A percentile compares a stretch with the other conserved stretches of the same genome.
phyloP scores from a whole-genome alignment of 2,113 vertebrate species.

The Oenanthe melanoleuca region DNA sequence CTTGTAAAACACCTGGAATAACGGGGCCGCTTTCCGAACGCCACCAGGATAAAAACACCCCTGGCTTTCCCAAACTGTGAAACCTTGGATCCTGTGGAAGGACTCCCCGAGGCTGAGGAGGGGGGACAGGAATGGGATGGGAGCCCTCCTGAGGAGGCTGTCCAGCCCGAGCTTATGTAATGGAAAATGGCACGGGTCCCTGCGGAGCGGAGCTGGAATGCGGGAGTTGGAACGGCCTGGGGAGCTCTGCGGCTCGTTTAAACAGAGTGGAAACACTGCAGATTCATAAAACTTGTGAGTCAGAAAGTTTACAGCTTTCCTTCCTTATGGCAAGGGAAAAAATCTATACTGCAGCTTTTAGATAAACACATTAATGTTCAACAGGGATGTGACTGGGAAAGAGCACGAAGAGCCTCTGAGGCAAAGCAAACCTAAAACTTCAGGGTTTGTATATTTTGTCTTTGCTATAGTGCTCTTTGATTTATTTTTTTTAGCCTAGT shows the following conservation, averaged over 20 bases:
- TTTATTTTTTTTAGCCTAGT: background rate
- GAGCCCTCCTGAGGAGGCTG: background rate
- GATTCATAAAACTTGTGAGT: slow-evolving; percentile 22
- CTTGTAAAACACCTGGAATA: slow-evolving; percentile 34
- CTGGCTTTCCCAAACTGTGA: background rate
- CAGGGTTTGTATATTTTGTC: background rate
- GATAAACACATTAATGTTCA: background rate
- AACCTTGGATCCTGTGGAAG: background rate
- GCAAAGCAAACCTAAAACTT: background rate
- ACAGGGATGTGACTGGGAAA: background rate
- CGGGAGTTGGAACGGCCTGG: background rate
- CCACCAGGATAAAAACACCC: background rate
- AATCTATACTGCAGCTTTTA: background rate
- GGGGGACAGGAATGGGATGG: background rate
- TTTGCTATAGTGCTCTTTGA: background rate
- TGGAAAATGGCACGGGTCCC: slow-evolving; percentile 54
- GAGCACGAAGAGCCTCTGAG: background rate
- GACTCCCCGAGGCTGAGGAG: background rate
- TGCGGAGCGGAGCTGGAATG: background rate
- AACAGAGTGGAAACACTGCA: slow-evolving; percentile 16
- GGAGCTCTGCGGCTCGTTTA: slow-evolving; percentile 40
- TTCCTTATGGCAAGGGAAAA: background rate
- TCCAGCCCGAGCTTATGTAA: slow-evolving; percentile 17
- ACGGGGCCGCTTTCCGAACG: rapidly evolving
- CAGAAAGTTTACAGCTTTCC: slow-evolving; percentile 34